Evolutionary conservation across 2,888 invertebrate genomes (phyloP), one percentile per base, ranked within the genome.

Genomic region (Drosophila longiperda): DNA sequence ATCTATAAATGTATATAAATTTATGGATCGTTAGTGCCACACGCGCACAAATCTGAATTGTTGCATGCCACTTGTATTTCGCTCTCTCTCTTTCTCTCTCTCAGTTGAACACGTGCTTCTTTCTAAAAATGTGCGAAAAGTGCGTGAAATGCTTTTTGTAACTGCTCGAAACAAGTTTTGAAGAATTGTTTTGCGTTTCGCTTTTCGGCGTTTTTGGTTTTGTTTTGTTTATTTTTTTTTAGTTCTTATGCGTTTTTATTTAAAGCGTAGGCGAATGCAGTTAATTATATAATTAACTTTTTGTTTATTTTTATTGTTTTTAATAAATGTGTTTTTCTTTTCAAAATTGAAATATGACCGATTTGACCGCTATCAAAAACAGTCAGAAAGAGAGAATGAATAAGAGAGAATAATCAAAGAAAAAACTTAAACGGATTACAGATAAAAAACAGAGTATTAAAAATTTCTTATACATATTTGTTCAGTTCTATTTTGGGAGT

Each of bases 131-230:
- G 77, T 77, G 75, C 64, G 70, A 77, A 81, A 90, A 89, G 82
- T 84, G 82, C 78, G 75, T 72, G 55, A 80, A 80, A 59, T 58
- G 49, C 48, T 62, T 73, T 57, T 57, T 80, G 73, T 78, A 90
- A 87, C 90, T 83, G 89, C 52, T 57, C 63, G 34, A 84, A 89
- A 90, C 90, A 87, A 84, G 86, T 87, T 89, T 73, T 9, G 33
- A 50, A 12, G 29, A 48, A 29, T 69, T 50, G 36, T 45, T 77
- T 54, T 1, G 36, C 20, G 12, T 54, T 34, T 61, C 3, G 57
- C 53, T 52, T 63, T n/a, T 42, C 11, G 8, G 11, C 38, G 42
- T 29, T 29, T 29, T 29, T 29, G 0, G 32, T 80, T 77, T 85
- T 72, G 71, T 68, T 77, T 79, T 73, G 74, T 52, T 62, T 62